A percentile compares a stretch with the other conserved stretches of the same genome.
Evolutionary conservation across 2,888 invertebrate genomes (phyloP).

Genomic region (Leptopilina drosophilae): DNA sequence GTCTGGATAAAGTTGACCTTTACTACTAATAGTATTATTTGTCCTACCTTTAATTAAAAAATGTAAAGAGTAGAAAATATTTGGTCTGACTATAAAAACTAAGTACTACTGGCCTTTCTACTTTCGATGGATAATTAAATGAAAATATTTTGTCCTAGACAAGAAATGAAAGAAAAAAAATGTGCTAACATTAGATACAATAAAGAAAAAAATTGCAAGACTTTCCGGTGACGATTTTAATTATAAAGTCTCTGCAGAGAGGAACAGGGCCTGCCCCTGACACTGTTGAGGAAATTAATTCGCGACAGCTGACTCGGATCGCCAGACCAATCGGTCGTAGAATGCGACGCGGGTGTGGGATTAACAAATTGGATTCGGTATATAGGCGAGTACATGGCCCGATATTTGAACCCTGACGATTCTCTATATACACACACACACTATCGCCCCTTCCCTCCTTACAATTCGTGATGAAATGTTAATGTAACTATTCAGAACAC

Average conservation of each 20-base stretch:
- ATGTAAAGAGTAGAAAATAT: too few relatives aligned
- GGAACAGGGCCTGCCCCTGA: conserved; percentile 57
- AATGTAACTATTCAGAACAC: conserved; percentile 15
- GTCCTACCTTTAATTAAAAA: too few relatives aligned
- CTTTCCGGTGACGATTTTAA: background rate
- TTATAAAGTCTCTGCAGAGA: conserved; percentile 11
- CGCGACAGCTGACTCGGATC: conserved; percentile 65
- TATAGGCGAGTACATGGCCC: conserved; percentile 45
- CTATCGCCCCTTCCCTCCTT: background rate
- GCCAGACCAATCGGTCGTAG: conserved; percentile 46
- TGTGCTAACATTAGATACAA: background rate
- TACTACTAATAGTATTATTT: background rate
- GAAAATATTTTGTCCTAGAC: background rate
- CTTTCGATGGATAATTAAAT: background rate
- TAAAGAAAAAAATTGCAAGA: background rate
- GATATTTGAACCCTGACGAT: conserved; percentile 51
- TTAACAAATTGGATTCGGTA: conserved; percentile 51
- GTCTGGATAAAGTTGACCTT: too few relatives aligned
- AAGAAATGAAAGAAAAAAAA: background rate
- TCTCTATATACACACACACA: background rate
- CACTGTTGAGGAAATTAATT: conserved; percentile 67
- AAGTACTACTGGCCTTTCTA: too few relatives aligned
- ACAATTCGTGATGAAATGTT: conserved; percentile 18
- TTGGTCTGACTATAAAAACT: too few relatives aligned
- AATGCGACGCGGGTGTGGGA: conserved; percentile 44